These are phyloP conservation scores for Julus scanicus DNA, from an alignment of 2,888 invertebrate genomes.

Conservation along the genomic window DNA sequence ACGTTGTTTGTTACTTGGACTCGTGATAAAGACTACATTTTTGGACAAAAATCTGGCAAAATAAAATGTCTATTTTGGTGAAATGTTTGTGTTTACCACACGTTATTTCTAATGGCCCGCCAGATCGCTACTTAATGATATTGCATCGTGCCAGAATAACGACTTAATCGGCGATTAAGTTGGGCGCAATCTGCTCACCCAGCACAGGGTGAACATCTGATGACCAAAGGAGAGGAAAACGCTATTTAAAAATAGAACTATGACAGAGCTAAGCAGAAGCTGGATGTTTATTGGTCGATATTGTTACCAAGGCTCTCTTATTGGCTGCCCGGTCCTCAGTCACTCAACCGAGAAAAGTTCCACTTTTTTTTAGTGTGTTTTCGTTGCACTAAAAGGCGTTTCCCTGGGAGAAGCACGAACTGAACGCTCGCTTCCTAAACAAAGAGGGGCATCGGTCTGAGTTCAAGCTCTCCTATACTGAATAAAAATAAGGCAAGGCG, in stretches of 20 bases:
- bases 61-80: too few species aligned
- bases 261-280: background rate
- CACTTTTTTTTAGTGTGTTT: background rate
- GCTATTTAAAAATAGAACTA: constrained; percentile 3
- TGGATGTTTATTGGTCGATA: background rate
- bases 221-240: background rate
- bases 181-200: background rate
- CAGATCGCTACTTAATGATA: too few species aligned
- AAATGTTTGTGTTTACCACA: too few species aligned
- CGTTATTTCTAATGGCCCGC: too few species aligned
- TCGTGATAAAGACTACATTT: too few species aligned
- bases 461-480: background rate
- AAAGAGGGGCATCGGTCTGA: background rate
- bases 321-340: background rate
- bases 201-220: background rate
- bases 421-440: constrained; percentile 23
- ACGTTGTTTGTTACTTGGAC: too few species aligned
- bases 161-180: background rate
- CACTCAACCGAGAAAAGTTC: background rate
- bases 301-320: background rate
- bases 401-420: background rate
- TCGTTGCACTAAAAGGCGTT: background rate
- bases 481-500: background rate
- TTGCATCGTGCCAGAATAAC: too few species aligned
- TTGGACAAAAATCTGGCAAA: too few species aligned